Evolutionary conservation across 2,113 vertebrate genomes (phyloP), one percentile per base, ranked within the genome.

Genomic region (Campylorhamphus procurvoides): DNA sequence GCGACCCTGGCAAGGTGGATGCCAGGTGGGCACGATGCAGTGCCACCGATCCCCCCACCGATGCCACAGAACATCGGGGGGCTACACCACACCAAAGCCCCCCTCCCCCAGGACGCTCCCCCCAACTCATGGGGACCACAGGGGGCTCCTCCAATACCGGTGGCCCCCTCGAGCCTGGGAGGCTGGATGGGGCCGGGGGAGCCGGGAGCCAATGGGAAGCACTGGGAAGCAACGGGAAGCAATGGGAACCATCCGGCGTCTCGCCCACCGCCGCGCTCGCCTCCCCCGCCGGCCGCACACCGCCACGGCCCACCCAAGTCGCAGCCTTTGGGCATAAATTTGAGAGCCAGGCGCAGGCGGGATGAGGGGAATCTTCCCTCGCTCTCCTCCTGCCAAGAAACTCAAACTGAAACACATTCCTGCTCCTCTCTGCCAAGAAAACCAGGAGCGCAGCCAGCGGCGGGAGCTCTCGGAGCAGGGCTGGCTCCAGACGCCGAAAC

Each of bases 341-440:
- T 93, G 95, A 95, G 96, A 94, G 94, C 94, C 78, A 86, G 93
- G 95, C 84, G 85, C 94, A 97, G 96, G 58, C 95, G 76, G 95
- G 97, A 94, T 52, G 94, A 90, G 93, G 95, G 92, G 93, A 96
- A 92, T 93, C 90, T 96, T 96, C 93, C 93, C 87, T 94, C 75
- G 39, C 60, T 64, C 93, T 93, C 53, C 91, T 71, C 95, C 95
- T 97, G 97, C 97, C 97, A 97, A 97, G 94, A 97, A 96, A 96
- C 97, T 97, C 97, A 96, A 97, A 97, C 97, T 67, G 97, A 97
- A 97, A 95, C 97, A 85, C 97, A 97, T 97, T 97, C 96, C 94
- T 97, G 77, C 94, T 89, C 46, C 49, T 75, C 89, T 53, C 94
- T 97, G 97, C 97, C 97, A 97, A 96, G 89, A 97, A 95, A 93